Conservation (phyloP, 2,888 invertebrate genomes). For the Noctuana brunneofusca region DNA sequence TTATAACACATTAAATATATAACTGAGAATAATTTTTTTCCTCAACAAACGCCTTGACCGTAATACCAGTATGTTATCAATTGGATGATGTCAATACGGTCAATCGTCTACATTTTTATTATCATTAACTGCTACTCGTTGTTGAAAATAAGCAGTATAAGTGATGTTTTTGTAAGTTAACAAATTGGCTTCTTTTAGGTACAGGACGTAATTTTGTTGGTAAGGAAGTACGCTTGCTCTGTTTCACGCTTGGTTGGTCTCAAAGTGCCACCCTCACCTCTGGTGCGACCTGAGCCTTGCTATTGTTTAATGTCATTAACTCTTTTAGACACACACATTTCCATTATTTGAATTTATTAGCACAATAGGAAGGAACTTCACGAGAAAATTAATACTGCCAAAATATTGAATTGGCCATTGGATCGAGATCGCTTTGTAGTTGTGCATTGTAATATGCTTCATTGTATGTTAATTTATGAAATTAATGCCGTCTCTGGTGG, state of each 20-base stretch:
- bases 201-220: constrained; percentile 30
- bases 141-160: background rate
- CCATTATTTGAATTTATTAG: background rate
- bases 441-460: constrained; percentile 11
- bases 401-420: constrained; percentile 14
- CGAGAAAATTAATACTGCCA: constrained; percentile 1
- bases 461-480: constrained; percentile 36
- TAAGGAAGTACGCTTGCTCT: constrained; percentile 70
- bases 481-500: constrained; percentile 28
- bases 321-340: constrained; percentile 36
- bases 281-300: constrained; percentile 46
- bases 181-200: constrained; percentile 7
- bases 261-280: constrained; percentile 43
- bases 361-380: background rate
- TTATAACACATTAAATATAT: background rate
- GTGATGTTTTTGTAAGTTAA: background rate
- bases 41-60: constrained; percentile 19
- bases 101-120: background rate
- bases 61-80: constrained; percentile 15
- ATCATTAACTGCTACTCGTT: background rate
- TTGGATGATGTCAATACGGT: constrained; percentile 24
- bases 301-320: constrained; percentile 59
- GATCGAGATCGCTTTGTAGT: constrained; percentile 10
- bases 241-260: constrained; percentile 62
- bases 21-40: constrained; percentile 4